phyloP scores from a whole-genome alignment of 2,888 invertebrate species.

The Ennomos erosarius region DNA sequence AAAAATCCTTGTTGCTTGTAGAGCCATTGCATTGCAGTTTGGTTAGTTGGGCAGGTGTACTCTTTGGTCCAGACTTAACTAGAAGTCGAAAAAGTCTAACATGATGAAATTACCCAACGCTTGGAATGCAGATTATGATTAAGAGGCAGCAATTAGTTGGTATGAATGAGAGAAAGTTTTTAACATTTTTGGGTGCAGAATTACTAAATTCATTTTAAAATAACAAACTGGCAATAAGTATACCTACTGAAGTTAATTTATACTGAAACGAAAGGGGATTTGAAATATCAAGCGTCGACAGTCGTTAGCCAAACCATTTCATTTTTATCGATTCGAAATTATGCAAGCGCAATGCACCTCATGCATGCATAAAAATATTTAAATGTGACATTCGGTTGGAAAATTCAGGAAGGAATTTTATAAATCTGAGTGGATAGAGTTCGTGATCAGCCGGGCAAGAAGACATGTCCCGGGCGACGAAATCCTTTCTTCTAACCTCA shows the following conservation, averaged over 20 bases:
- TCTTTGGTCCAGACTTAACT: constrained; percentile 27
- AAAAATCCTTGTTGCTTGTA: background rate
- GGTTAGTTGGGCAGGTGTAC: background rate
- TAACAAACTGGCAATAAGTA: no score
- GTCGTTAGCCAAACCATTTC: constrained; percentile 18
- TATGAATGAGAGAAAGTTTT: constrained; percentile 6
- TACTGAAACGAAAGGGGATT: background rate
- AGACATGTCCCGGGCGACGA: constrained; percentile 44
- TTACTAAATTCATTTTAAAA: background rate
- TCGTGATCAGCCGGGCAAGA: constrained; percentile 44
- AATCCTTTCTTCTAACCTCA: constrained; percentile 43
- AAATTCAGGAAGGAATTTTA: constrained; percentile 38
- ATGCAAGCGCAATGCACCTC: constrained; percentile 17
- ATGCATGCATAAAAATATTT: constrained; percentile 34
- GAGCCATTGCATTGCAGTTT: constrained; percentile 26
- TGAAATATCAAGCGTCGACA: constrained; percentile 1
- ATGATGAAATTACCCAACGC: constrained; percentile 36
- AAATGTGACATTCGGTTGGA: constrained; percentile 31
- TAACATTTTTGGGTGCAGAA: background rate
- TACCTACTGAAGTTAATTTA: no score
- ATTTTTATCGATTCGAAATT: constrained; percentile 25
- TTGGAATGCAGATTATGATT: constrained; percentile 34
- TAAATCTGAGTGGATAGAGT: constrained; percentile 38
- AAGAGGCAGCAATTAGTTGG: constrained; percentile 34
- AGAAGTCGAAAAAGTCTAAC: constrained; percentile 30